Base-by-base conservation (phyloP, 37 sponge, comb jelly and placozoan genomes). In the Oopsacas minuta region DNA sequence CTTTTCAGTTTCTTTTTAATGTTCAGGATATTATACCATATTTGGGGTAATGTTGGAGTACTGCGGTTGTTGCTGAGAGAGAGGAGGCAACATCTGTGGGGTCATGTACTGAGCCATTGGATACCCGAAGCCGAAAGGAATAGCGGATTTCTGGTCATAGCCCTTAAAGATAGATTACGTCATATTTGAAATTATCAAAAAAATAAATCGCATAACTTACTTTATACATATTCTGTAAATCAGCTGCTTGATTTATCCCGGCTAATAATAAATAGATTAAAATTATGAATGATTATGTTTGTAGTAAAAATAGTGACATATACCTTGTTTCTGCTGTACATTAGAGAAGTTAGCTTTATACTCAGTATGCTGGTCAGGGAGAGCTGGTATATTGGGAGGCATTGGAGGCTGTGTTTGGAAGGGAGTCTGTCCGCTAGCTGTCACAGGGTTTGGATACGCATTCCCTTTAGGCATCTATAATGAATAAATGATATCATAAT, bases 71-170 rank as follows among this genome's bases (percentile, higher is more conserved):
- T 61, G 75, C 30, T 10, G 30, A 10, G 30, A 25, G 20, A n/a
- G 28, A 5, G 20, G 75, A 12, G 75, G 75, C 75, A 61, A 7
- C 75, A 61, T 61, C 75, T 61, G 75, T 12, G 75, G 75, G 28
- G 75, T 61, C 75, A 61, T n/a, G 75, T 61, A 61, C 20, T 10
- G 75, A 61, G 75, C 75, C 75, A 61, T 61, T 5, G 75, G 75
- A n/a, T 61, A 61, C 28, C 75, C 75, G 75, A 61, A 61, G 17
- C 30, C 30, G 75, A 61, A 61, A 61, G 75, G 75, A 12, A 25
- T 25, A 5, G 28, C 75, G 28, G 75, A 25, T n/a, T 61, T 61
- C 75, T 61, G 75, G 1, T 61, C 75, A 34, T 32, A 61, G 28
- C 28, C 1, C 75, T 61, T 7, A 3, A n/a, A 61, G 75, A 61